Conservation (phyloP, 2,888 invertebrate genomes). For the Pollenia labialis region DNA sequence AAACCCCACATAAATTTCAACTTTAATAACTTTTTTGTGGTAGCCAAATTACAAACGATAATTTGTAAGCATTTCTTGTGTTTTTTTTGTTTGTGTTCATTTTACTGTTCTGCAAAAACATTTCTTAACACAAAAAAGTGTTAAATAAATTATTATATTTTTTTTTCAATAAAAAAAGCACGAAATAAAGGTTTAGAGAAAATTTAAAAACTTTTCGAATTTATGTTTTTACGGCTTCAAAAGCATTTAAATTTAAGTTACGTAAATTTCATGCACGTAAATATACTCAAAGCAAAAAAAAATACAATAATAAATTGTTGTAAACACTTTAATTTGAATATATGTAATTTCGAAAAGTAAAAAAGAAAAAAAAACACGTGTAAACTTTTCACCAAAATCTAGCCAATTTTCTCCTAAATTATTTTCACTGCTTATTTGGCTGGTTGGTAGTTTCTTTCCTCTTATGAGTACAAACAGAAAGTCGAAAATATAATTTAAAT, state of each 20-base stretch:
- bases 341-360: neutral
- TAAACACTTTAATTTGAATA: conserved; percentile 23
- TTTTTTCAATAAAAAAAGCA: no score
- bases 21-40: conserved; percentile 14
- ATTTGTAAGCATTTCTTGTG: neutral
- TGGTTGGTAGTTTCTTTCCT: neutral
- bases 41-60: neutral
- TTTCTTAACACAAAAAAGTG: conserved; percentile 16
- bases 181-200: neutral
- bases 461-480: neutral
- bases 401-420: neutral
- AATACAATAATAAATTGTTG: conserved; percentile 7
- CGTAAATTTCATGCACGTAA: conserved; percentile 14
- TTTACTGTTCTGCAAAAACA: neutral
- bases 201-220: conserved; percentile 29
- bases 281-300: neutral
- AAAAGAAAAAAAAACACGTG: conserved; percentile 18
- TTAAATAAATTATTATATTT: neutral
- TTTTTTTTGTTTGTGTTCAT: neutral
- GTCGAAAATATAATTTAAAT: conserved; percentile 1
- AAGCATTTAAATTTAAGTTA: conserved; percentile 12
- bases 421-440: neutral
- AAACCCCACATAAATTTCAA: conserved; percentile 12
- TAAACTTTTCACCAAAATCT: neutral
- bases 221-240: neutral